Percentiles rank a stretch among this genome's conserved stretches.
phyloP scores from a whole-genome alignment of 2,888 invertebrate genomes.

The Lagria hirta region DNA sequence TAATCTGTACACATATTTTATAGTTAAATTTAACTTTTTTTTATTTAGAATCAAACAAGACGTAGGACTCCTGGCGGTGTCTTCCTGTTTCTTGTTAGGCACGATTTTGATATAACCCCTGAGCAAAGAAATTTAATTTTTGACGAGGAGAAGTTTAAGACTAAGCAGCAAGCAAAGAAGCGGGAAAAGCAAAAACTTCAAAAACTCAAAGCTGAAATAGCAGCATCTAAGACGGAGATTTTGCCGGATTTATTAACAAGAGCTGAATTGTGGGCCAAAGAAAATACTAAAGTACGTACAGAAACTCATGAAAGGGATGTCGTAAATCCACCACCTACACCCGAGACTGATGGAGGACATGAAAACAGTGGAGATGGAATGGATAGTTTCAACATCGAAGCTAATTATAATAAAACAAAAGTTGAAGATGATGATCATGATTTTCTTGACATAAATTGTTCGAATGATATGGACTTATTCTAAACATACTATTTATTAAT shows the following conservation, averaged over 20 bases:
- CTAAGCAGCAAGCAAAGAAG: constrained; percentile 59
- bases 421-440: constrained; percentile 65
- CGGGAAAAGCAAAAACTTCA: constrained; percentile 65
- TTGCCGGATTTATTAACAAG: constrained; percentile 65
- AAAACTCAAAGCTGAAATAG: constrained; percentile 60
- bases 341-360: constrained; percentile 69
- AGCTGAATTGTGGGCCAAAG: constrained; percentile 55
- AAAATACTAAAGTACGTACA: constrained; percentile 47
- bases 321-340: constrained; percentile 80
- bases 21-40: constrained; percentile 27
- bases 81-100: constrained; percentile 78
- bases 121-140: constrained; percentile 71
- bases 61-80: constrained; percentile 86
- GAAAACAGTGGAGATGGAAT: constrained; percentile 63
- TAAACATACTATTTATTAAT: constrained; percentile 32
- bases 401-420: constrained; percentile 29
- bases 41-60: constrained; percentile 69
- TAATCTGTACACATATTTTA: constrained; percentile 42
- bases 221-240: constrained; percentile 50
- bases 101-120: constrained; percentile 66
- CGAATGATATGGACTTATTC: constrained; percentile 67
- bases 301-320: constrained; percentile 58
- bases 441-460: constrained; percentile 71
- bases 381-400: constrained; percentile 34
- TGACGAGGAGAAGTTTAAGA: constrained; percentile 63